Evolutionary conservation across 2,888 invertebrate genomes (phyloP).

Genomic region (Aspidapion aeneum): DNA sequence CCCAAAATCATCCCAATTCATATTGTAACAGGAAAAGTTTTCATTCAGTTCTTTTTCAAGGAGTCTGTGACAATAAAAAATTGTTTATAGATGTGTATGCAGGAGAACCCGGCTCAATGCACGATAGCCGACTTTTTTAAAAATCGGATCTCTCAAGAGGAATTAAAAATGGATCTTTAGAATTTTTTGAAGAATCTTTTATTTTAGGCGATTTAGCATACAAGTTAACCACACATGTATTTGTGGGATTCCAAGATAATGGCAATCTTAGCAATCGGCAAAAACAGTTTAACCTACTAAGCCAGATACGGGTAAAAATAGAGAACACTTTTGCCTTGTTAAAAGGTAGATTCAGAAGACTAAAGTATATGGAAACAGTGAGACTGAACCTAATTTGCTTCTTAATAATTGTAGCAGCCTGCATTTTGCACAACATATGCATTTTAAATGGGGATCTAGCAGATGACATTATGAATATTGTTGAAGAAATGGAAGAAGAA

Average conservation of each 20-base stretch:
- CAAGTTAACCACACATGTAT: neutral
- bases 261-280: neutral
- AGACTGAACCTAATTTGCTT: neutral
- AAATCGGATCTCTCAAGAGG: constrained; percentile 15
- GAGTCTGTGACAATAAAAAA: constrained; percentile 22
- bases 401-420: neutral
- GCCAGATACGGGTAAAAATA: neutral
- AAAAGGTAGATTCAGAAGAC: neutral
- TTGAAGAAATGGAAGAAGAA: neutral
- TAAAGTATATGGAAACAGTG: neutral
- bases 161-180: neutral
- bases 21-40: constrained; percentile 26
- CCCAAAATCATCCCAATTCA: constrained; percentile 24
- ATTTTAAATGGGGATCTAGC: neutral
- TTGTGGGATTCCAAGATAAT: neutral
- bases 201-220: neutral
- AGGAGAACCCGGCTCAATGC: constrained; percentile 26
- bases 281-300: neutral
- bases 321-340: neutral
- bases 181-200: neutral
- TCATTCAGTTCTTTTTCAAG: constrained; percentile 26
- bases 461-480: neutral
- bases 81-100: constrained; percentile 25
- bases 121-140: constrained; percentile 17
- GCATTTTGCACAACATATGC: constrained; percentile 16